Percentiles rank a stretch among this genome's conserved stretches.
Evolutionary conservation across 2,797 vertebrate genomes (phyloP).

Genomic region (Okamejei kenojei): DNA sequence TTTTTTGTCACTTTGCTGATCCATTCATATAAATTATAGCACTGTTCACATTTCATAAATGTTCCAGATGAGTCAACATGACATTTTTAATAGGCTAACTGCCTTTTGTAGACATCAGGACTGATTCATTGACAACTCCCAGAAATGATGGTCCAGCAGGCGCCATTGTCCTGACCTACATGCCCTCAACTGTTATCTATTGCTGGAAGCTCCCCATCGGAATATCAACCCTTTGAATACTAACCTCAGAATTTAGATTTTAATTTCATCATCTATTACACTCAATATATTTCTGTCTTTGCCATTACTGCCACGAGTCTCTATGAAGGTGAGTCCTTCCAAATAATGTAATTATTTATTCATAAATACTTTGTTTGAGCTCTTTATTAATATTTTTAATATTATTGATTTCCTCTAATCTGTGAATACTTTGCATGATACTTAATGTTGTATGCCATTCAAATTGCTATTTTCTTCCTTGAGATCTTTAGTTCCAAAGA

Average conservation of each 20-base stretch:
- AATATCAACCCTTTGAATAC: background rate
- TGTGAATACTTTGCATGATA: background rate
- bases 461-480: background rate
- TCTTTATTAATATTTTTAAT: background rate
- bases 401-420: background rate
- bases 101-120: background rate
- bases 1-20: slow-evolving; percentile 8
- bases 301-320: background rate
- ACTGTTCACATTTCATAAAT: background rate
- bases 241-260: background rate
- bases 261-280: background rate
- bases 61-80: background rate
- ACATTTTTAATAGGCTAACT: background rate
- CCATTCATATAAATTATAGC: background rate
- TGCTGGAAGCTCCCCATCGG: background rate
- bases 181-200: background rate
- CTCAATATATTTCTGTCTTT: background rate
- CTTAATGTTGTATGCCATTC: background rate
- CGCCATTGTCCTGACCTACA: background rate
- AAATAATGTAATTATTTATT: background rate
- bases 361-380: background rate
- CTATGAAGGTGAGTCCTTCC: background rate
- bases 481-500: background rate
- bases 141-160: background rate
- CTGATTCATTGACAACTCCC: background rate